Evolutionary conservation across 2,113 vertebrate species (phyloP).

Genomic region (Rhineura floridana): DNA sequence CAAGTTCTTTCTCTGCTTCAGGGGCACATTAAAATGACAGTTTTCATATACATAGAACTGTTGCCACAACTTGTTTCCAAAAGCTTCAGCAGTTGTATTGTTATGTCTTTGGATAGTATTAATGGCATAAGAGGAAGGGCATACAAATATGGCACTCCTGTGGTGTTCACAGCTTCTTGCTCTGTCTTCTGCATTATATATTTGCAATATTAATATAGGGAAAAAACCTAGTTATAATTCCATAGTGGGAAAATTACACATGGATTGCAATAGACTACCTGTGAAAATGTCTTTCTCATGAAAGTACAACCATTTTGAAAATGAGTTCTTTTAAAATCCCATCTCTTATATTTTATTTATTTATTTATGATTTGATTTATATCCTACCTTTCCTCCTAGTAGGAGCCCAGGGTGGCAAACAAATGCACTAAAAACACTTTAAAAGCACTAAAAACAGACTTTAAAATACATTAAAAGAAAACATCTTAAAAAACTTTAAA

Average conservation of each 20-base stretch:
- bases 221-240: not conserved
- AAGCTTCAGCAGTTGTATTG: not conserved
- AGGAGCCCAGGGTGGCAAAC: too few species aligned
- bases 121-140: not conserved
- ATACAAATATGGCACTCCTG: not conserved
- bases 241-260: not conserved
- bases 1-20: too few species aligned
- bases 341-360: too few species aligned
- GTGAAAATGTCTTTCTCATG: not conserved
- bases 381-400: too few species aligned
- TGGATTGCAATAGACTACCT: not conserved
- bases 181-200: not conserved
- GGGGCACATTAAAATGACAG: too few species aligned
- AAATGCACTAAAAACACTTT: too few species aligned
- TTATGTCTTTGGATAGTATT: not conserved
- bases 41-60: not conserved
- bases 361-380: too few species aligned
- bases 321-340: not conserved
- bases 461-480: too few species aligned
- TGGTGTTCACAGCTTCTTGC: not conserved
- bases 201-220: not conserved
- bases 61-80: not conserved
- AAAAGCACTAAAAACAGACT: too few species aligned
- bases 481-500: too few species aligned
- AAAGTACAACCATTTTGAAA: not conserved